Evolutionary conservation across 1,140 invertebrate species (phyloP).

Genomic region (Drosophila rhopaloa): DNA sequence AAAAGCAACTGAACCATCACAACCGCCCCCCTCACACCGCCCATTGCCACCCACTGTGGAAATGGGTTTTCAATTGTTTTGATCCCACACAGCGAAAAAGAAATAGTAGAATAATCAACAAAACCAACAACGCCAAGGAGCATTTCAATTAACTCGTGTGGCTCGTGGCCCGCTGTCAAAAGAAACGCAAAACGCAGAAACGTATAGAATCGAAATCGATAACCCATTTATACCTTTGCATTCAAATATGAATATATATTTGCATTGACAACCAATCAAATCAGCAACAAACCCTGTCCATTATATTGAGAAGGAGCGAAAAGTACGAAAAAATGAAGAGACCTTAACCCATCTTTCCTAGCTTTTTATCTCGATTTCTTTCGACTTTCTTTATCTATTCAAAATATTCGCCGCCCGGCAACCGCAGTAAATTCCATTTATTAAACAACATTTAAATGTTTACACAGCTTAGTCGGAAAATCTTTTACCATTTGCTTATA

Average conservation of each 20-base stretch:
- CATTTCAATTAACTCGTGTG: slow-evolving; percentile 72
- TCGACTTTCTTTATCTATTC: slow-evolving; percentile 22
- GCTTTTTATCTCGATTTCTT: slow-evolving; percentile 14
- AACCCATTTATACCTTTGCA: slow-evolving; percentile 16
- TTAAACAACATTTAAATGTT: slow-evolving; percentile 35
- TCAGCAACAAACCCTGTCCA: neutral
- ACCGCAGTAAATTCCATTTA: slow-evolving; percentile 18
- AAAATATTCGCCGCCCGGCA: neutral
- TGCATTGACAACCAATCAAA: slow-evolving; percentile 12
- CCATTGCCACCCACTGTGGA: slow-evolving; percentile 43
- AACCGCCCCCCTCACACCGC: slow-evolving; percentile 6
- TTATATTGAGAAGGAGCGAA: neutral
- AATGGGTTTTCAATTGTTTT: slow-evolving; percentile 77
- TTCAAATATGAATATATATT: neutral
- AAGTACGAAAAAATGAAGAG: neutral
- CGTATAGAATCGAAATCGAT: slow-evolving; percentile 22
- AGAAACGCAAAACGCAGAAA: slow-evolving; percentile 21
- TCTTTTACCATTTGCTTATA: slow-evolving; percentile 8
- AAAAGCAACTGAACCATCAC: slow-evolving; percentile 49
- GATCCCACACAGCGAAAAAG: slow-evolving; percentile 27
- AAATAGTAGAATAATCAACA: slow-evolving; percentile 50
- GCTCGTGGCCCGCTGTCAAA: slow-evolving; percentile 23
- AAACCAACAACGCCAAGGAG: slow-evolving; percentile 40
- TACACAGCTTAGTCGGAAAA: slow-evolving; percentile 14
- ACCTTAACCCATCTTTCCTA: slow-evolving; percentile 11